A percentile compares a stretch with the other conserved stretches of the same genome.
Conservation (phyloP, 2,888 invertebrate genomes). For the Stratiomys singularior region DNA sequence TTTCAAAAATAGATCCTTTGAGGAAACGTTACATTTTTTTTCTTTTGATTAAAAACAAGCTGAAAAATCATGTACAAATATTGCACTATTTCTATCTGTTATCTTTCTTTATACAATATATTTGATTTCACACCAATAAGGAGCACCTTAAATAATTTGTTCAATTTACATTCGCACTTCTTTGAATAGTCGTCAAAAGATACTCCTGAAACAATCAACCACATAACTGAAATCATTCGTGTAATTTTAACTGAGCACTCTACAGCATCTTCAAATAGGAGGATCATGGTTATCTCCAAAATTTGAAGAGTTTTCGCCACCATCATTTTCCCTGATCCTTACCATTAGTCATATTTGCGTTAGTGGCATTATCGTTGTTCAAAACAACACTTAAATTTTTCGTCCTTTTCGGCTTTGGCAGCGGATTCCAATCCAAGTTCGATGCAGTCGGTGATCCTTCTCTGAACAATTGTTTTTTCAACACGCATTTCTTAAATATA, state of each 20-base stretch:
- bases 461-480: constrained; percentile 59
- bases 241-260: too few species aligned
- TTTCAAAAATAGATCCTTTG: constrained; percentile 5
- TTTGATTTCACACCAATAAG: background rate
- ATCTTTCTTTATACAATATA: background rate
- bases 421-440: constrained; percentile 65
- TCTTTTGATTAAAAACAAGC: background rate
- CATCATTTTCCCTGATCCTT: background rate
- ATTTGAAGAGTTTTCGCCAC: too few species aligned
- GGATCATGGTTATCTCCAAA: too few species aligned
- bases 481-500: constrained; percentile 60
- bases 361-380: constrained; percentile 12
- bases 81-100: constrained; percentile 26
- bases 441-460: constrained; percentile 63
- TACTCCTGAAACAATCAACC: too few species aligned
- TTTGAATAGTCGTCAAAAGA: too few species aligned
- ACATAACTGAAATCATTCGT: too few species aligned
- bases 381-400: constrained; percentile 56
- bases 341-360: background rate
- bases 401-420: constrained; percentile 64
- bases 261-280: too few species aligned
- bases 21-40: background rate
- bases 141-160: background rate
- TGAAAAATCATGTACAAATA: constrained; percentile 30
- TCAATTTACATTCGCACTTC: too few species aligned